Evolutionary conservation across 2,113 vertebrate species (phyloP).

Genomic region (Calyptomena viridis): DNA sequence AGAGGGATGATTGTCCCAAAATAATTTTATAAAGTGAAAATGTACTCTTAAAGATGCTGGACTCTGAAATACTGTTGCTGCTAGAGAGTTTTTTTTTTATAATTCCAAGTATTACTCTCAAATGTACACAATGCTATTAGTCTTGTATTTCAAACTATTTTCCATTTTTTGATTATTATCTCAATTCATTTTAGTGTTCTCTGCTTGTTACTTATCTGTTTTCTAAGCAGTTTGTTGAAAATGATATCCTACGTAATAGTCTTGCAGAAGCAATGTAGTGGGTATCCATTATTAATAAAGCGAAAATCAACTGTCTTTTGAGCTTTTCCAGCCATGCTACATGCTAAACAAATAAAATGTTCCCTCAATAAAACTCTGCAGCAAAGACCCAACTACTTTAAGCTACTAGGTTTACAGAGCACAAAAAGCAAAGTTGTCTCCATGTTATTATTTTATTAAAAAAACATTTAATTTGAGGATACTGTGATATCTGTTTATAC

Average conservation of each 20-base stretch:
- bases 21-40: background rate
- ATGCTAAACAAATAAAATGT: background rate
- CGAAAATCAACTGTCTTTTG: background rate
- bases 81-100: background rate
- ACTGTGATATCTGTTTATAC: background rate
- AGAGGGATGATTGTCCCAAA: background rate
- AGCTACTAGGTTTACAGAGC: background rate
- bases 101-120: background rate
- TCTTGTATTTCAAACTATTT: background rate
- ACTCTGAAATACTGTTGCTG: background rate
- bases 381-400: background rate
- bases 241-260: background rate
- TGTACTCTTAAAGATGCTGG: background rate
- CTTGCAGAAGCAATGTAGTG: background rate
- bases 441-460: background rate
- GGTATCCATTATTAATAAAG: background rate
- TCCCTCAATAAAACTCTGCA: background rate
- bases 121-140: background rate
- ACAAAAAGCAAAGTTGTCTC: background rate
- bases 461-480: background rate
- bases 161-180: background rate
- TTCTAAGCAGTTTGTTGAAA: background rate
- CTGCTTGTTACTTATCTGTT: background rate
- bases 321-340: background rate
- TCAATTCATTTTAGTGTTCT: background rate